A percentile compares a stretch with the other conserved stretches of the same genome.
Conservation (phyloP, 2,797 vertebrate species). For the Sternarchorhynchus goeldii region DNA sequence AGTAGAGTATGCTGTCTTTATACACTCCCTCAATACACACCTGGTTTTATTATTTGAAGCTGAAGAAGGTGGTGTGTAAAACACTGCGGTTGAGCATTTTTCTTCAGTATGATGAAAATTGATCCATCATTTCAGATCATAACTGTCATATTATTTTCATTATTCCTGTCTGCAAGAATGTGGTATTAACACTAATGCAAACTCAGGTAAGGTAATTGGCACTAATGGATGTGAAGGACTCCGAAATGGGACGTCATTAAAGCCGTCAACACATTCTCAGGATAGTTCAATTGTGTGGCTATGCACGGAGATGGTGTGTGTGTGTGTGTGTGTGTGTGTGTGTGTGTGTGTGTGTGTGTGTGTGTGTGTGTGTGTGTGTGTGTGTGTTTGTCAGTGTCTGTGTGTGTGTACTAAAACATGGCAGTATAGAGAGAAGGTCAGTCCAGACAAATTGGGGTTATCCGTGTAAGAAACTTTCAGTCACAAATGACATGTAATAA, state of each 20-base stretch:
- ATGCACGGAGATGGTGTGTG: conserved; percentile 45
- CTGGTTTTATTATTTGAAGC: conserved; percentile 38
- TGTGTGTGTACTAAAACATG: conserved; percentile 56
- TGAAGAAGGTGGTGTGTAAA: conserved; percentile 42
- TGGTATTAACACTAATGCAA: conserved; percentile 83
- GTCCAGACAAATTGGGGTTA: conserved; percentile 64
- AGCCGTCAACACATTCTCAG: conserved; percentile 71
- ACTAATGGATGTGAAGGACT: conserved; percentile 76
- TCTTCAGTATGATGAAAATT: conserved; percentile 55
- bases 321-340: conserved; percentile 8
- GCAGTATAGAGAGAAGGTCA: conserved; percentile 57
- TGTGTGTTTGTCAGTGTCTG: no score
- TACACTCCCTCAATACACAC: conserved; percentile 26
- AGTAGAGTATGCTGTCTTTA: conserved; percentile 29
- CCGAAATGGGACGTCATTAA: conserved; percentile 75
- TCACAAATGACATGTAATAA: conserved; percentile 64
- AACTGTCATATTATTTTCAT: conserved; percentile 80
- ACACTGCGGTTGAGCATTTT: conserved; percentile 49
- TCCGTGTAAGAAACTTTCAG: conserved; percentile 64
- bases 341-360: not conserved
- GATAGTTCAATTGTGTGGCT: conserved; percentile 66
- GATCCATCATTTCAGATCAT: conserved; percentile 59
- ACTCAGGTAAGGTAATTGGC: conserved; percentile 62
- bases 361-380: no score
- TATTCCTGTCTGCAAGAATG: conserved; percentile 87